Evolutionary conservation across 2,797 vertebrate genomes (phyloP).

Genomic region (Peromyscus melanophrys): DNA sequence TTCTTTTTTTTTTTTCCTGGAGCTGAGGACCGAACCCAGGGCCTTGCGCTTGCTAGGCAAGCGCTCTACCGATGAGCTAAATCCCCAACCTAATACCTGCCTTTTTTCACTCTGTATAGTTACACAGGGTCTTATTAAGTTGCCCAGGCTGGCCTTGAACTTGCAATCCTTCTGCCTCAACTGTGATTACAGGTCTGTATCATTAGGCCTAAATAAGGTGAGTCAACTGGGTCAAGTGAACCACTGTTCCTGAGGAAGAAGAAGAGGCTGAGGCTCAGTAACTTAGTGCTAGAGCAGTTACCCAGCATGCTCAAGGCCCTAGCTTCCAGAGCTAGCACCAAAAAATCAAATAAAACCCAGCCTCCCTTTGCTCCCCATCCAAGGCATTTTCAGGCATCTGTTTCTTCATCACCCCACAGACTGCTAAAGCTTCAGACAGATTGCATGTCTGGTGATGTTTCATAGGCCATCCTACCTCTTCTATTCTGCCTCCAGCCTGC

Average conservation of each 20-base stretch:
- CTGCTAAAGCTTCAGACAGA: not conserved
- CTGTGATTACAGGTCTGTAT: not conserved
- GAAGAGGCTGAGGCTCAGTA: not conserved
- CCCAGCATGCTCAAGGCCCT: not conserved
- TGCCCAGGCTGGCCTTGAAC: not conserved
- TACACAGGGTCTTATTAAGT: not conserved
- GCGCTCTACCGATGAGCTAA: no score
- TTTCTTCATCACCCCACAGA: not conserved
- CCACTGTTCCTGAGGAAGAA: not conserved
- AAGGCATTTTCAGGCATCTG: not conserved
- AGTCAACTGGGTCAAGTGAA: no score
- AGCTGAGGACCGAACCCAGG: no score
- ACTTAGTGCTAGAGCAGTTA: not conserved
- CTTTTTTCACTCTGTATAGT: not conserved
- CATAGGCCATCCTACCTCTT: not conserved
- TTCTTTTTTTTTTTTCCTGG: no score
- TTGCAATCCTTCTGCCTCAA: not conserved
- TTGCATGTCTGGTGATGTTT: not conserved
- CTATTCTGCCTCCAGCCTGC: not conserved
- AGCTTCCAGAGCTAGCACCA: not conserved
- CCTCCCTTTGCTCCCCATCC: not conserved
- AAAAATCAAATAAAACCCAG: not conserved
- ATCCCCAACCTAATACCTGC: no score
- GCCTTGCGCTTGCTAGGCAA: no score
- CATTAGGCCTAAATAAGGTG: not conserved